These are phyloP conservation scores for Drosophila subsilvestris DNA, from an alignment of 2,888 invertebrate genomes.

Conservation along the genomic window DNA sequence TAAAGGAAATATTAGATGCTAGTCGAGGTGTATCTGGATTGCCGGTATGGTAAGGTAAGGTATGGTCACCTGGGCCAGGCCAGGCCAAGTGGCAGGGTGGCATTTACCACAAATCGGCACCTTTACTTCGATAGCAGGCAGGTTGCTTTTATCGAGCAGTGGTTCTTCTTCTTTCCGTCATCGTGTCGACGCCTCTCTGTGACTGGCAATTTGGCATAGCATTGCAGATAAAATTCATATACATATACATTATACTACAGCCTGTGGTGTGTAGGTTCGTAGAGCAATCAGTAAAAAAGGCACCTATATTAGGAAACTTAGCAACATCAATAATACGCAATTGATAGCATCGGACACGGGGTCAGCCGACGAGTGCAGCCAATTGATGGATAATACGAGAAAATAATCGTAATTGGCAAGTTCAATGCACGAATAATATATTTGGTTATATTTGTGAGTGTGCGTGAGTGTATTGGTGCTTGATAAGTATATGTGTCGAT, in stretches of 20 bases:
- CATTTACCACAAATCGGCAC: not conserved
- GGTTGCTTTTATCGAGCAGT: too few relatives aligned
- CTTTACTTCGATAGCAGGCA: not conserved
- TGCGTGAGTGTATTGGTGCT: constrained; percentile 30
- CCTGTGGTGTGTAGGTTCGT: constrained; percentile 47
- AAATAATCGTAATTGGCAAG: constrained; percentile 66
- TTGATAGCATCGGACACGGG: constrained; percentile 11
- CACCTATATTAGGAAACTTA: not conserved
- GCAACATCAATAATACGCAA: not conserved
- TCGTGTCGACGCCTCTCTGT: constrained; percentile 47
- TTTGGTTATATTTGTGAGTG: constrained; percentile 68
- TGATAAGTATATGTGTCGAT: constrained; percentile 38
- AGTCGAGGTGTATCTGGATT: not conserved
- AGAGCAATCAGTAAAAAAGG: constrained; percentile 40
- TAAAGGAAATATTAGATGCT: not conserved
- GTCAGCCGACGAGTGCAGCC: constrained; percentile 1
- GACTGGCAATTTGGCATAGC: constrained; percentile 52
- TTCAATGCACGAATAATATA: constrained; percentile 78
- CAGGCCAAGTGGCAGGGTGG: not conserved
- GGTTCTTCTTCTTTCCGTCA: constrained; percentile 26
- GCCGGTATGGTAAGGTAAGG: not conserved
- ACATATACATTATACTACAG: constrained; percentile 58
- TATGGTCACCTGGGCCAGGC: not conserved
- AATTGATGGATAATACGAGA: constrained; percentile 9
- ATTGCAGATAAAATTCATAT: constrained; percentile 54